Base-by-base conservation (phyloP, 2,113 vertebrate genomes). In the Spermophilus dauricus region DNA sequence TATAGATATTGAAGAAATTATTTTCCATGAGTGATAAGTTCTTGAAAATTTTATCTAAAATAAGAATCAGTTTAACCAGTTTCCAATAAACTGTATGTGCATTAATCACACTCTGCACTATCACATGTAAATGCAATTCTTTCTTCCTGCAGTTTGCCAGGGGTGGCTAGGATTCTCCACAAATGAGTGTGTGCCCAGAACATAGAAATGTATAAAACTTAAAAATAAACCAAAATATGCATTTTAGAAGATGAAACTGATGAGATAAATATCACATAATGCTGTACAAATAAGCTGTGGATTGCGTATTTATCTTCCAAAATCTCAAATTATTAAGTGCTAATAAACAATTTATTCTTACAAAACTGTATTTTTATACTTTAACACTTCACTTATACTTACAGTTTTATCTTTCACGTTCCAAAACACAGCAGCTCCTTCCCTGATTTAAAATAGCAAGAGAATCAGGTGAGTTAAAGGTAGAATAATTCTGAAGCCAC, bases 361-460 rank as follows among this genome's bases (percentile, higher is more conserved):
- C 69, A 81, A 89, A 39, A 92, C 13, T 26, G 2, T 5, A 45
- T 17, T 70, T 93, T 84, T 0, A 67, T 51, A 14, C 14, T 89
- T 89, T 90, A 26, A 88, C 0, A 30, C 26, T 94, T 97, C 95
- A 76, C 75, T 93, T 86, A 61, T 97, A 98, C 98, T 99, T 98
- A 99, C 99, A 91, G 98, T 99, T 99, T 99, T 99, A 81, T 99
- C 99, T 96, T 99, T 99, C 96, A 99, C 99, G 92, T 99, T 99
- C 99, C 99, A 99, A 99, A 99, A 99, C 96, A 99, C 99, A 94
- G 99, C 99, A 48, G 99, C 99, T 53, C 99, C 99, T 98, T 99
- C 99, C 98, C 99, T 99, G 98, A 93, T 93, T 92, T n/a, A 97
- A 98, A 97, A 97, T 76, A 98, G 99, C 69, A 96, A 96, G 98